A percentile compares a stretch with the other conserved stretches of the same genome.
Evolutionary conservation across 2,113 vertebrate species (phyloP).

Genomic region (Cnemophilus loriae): DNA sequence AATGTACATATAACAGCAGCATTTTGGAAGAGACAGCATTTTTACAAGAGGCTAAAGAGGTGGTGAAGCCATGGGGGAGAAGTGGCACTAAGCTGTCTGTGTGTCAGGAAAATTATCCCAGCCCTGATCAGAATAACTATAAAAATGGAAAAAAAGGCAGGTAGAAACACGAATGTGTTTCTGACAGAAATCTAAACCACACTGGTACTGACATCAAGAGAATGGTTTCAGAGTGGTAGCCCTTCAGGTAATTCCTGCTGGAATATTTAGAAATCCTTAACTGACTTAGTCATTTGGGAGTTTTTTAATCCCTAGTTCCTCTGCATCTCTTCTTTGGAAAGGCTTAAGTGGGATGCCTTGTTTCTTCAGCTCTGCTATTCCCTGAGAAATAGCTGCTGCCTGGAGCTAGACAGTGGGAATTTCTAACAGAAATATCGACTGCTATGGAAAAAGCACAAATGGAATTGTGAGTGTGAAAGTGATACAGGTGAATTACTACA

Average conservation of each 20-base stretch:
- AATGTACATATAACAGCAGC: not conserved
- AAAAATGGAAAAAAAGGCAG: not conserved
- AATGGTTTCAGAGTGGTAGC: not conserved
- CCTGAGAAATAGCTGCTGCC: not conserved
- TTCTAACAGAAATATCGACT: not conserved
- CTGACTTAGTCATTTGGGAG: accelerated
- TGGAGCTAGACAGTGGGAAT: not conserved
- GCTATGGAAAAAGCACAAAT: not conserved
- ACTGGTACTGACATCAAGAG: not conserved
- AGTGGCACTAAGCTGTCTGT: not conserved
- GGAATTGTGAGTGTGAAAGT: not conserved
- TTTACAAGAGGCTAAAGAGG: not conserved
- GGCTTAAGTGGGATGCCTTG: accelerated
- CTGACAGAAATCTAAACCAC: not conserved
- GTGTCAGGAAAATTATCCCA: not conserved
- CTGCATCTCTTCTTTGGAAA: not conserved
- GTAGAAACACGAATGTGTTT: not conserved
- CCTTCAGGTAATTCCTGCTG: not conserved
- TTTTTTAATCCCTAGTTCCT: not conserved
- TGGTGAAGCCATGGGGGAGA: not conserved
- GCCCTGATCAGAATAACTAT: not conserved
- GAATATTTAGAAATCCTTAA: not conserved
- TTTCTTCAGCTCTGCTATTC: not conserved
- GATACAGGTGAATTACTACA: not conserved
- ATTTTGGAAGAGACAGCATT: not conserved